A percentile compares a stretch with the other conserved stretches of the same genome.
Conservation (phyloP, 1,140 invertebrate species). For the Listronotus bonariensis region DNA sequence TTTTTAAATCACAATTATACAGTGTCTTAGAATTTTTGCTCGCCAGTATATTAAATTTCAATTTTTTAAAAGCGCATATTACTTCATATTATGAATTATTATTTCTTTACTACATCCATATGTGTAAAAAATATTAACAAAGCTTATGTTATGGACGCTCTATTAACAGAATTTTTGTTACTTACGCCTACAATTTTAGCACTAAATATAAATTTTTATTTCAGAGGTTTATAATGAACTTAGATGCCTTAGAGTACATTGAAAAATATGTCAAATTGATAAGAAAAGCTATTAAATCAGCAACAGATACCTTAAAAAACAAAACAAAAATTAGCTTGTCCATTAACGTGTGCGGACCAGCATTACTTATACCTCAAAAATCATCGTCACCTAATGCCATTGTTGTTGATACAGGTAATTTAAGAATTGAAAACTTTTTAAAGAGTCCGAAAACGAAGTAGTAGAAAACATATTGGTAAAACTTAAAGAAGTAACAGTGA, state of each 20-base stretch:
- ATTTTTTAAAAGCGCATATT: too few species aligned
- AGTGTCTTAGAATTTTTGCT: too few species aligned
- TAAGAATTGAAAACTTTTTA: constrained; percentile 75
- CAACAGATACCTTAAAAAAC: constrained; percentile 61
- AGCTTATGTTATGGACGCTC: too few species aligned
- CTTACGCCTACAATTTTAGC: too few species aligned
- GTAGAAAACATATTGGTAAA: constrained; percentile 74
- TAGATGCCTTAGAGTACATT: constrained; percentile 45
- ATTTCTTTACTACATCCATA: too few species aligned
- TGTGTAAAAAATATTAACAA: too few species aligned
- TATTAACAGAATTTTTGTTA: too few species aligned
- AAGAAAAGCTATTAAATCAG: constrained; percentile 65
- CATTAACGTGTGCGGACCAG: constrained; percentile 75
- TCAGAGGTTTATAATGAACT: constrained; percentile 47
- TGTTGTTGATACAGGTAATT: constrained; percentile 72
- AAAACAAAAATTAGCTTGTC: constrained; percentile 70
- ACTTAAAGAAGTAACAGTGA: constrained; percentile 70
- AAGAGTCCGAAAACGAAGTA: constrained; percentile 60
- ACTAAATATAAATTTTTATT: constrained; percentile 4
- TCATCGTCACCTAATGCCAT: constrained; percentile 79
- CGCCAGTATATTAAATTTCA: too few species aligned
- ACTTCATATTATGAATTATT: too few species aligned
- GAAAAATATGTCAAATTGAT: constrained; percentile 46
- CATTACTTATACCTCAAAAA: constrained; percentile 78
- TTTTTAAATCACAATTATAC: too few species aligned